Evolutionary conservation across 2,113 vertebrate genomes (phyloP).

Genomic region (Pontoporia blainvillei): DNA sequence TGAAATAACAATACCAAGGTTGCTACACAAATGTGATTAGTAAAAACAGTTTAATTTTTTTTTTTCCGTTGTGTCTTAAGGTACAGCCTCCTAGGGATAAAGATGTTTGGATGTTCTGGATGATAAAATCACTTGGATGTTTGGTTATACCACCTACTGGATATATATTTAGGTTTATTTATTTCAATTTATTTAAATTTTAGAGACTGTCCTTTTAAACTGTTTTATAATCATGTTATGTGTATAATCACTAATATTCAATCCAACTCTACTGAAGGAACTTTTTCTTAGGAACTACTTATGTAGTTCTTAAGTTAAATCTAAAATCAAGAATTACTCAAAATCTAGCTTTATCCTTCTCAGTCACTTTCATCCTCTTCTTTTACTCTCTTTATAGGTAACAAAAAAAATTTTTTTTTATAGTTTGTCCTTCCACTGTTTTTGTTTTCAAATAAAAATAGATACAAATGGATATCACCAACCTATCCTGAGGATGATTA

Average conservation of each 20-base stretch:
- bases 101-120: background rate
- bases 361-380: background rate
- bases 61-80: background rate
- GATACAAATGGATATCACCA: background rate
- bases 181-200: background rate
- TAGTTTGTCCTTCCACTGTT: background rate
- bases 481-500: background rate
- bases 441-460: background rate
- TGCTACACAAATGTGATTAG: background rate
- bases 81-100: background rate
- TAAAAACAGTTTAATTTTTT: background rate
- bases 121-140: background rate
- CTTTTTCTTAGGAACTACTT: background rate
- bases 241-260: background rate
- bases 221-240: background rate
- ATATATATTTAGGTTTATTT: background rate
- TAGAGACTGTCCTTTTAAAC: background rate
- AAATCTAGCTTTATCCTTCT: background rate
- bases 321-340: background rate
- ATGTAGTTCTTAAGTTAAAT: background rate
- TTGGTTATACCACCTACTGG: background rate
- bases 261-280: background rate
- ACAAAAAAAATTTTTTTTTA: background rate
- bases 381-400: background rate
- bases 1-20: conserved; percentile 11